Evolutionary conservation across 2,797 vertebrate genomes (phyloP).

Genomic region (Myotis vivesi): DNA sequence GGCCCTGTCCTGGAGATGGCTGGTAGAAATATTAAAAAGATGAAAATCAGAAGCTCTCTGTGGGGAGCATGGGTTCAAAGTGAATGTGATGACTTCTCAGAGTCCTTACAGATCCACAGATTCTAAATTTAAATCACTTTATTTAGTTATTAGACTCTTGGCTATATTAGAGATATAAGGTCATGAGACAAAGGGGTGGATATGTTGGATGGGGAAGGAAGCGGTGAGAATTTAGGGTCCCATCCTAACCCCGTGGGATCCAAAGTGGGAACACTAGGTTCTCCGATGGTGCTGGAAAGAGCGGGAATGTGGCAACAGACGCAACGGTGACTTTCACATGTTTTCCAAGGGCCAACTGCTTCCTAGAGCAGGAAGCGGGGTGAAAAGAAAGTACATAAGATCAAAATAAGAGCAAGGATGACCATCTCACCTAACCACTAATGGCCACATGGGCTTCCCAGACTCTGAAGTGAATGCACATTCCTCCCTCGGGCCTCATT

Average conservation of each 20-base stretch:
- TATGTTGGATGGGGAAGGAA: neutral
- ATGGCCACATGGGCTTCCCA: neutral
- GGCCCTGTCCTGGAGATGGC: neutral
- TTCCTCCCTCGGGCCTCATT: neutral
- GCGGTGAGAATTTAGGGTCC: neutral
- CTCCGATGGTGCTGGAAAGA: neutral
- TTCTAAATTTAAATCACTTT: constrained; percentile 7
- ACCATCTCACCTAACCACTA: neutral
- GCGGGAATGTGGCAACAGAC: neutral
- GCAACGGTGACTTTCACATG: neutral
- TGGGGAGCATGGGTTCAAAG: neutral
- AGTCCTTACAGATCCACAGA: neutral
- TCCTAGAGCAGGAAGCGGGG: neutral
- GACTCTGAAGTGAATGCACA: neutral
- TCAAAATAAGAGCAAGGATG: neutral
- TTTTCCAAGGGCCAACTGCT: neutral
- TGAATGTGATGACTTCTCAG: neutral
- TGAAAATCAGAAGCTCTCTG: neutral
- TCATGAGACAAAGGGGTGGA: neutral
- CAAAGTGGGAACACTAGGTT: neutral
- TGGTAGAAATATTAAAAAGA: neutral
- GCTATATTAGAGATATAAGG: neutral
- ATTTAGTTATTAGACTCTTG: neutral
- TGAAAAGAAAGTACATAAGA: neutral
- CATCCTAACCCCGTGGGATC: neutral